phyloP scores from a whole-genome alignment of 1,140 invertebrate genomes.

The Atta texana region DNA sequence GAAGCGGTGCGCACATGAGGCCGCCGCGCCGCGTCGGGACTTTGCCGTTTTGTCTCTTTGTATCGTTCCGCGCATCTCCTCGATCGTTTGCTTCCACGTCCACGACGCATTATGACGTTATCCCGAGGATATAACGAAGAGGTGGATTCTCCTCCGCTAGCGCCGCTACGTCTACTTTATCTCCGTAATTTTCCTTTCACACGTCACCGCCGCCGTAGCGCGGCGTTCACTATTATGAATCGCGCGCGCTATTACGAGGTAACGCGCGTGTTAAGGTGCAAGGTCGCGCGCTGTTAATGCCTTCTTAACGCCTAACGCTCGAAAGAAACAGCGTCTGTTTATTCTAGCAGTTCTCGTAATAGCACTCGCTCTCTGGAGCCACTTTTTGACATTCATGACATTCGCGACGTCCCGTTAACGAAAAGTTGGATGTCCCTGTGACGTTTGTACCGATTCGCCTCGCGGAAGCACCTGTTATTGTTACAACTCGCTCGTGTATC shows the following conservation, averaged over 20 bases:
- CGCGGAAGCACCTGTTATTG: slow-evolving; percentile 9
- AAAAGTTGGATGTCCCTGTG: slow-evolving; percentile 22
- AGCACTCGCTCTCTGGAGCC: background rate
- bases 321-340: slow-evolving; percentile 45
- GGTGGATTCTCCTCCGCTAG: slow-evolving; percentile 25
- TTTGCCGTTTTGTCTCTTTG: slow-evolving; percentile 8
- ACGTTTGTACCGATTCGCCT: background rate
- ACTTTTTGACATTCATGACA: slow-evolving; percentile 19
- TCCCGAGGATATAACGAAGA: slow-evolving; percentile 50
- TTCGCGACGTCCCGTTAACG: background rate
- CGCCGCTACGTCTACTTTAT: slow-evolving; percentile 59
- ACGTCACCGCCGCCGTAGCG: slow-evolving; percentile 43
- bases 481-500: slow-evolving; percentile 18
- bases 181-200: slow-evolving; percentile 63
- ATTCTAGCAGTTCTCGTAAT: slow-evolving; percentile 47
- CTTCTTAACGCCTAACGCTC: slow-evolving; percentile 30
- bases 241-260: slow-evolving; percentile 51
- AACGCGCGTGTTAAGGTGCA: slow-evolving; percentile 60
- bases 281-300: slow-evolving; percentile 59
- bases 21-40: background rate
- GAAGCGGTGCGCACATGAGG: background rate
- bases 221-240: slow-evolving; percentile 37
- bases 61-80: background rate
- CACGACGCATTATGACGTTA: slow-evolving; percentile 50
- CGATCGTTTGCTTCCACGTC: slow-evolving; percentile 9